phyloP scores from a whole-genome alignment of 2,888 invertebrate species.

The Calameuta filiformis region DNA sequence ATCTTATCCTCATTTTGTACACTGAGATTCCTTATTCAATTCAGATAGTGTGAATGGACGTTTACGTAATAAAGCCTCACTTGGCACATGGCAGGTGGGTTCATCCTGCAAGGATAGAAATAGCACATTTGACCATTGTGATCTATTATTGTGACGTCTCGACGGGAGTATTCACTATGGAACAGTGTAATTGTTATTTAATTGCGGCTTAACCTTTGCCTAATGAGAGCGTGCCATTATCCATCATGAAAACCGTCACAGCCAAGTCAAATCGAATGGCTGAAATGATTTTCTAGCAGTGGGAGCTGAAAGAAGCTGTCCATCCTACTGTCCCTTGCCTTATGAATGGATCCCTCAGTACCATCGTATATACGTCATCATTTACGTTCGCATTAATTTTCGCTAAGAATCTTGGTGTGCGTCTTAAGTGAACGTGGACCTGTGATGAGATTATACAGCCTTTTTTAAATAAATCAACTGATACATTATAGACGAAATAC shows the following conservation, averaged over 20 bases:
- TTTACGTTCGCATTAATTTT: constrained; percentile 35
- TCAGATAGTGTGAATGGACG: neutral
- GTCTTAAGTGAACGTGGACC: neutral
- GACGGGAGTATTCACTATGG: neutral
- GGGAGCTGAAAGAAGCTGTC: constrained; percentile 28
- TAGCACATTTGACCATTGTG: neutral
- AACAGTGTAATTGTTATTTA: constrained; percentile 18
- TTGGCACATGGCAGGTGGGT: neutral
- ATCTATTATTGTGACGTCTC: neutral
- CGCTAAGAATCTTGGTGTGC: constrained; percentile 16
- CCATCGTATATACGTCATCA: constrained; percentile 23
- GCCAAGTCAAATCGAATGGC: constrained; percentile 20
- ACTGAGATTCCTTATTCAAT: neutral
- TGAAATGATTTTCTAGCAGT: constrained; percentile 14
- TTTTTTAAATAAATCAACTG: neutral
- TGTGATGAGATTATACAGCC: neutral
- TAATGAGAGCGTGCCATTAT: constrained; percentile 26
- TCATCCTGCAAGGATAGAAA: neutral
- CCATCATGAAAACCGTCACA: constrained; percentile 16
- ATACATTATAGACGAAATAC: neutral
- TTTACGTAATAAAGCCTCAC: neutral
- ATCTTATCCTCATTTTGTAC: neutral
- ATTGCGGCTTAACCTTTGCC: constrained; percentile 22
- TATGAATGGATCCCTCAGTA: constrained; percentile 28
- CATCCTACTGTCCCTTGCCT: constrained; percentile 25